Evolutionary conservation across 2,113 vertebrate genomes (phyloP).

Genomic region (Pelecanoides urinatrix): DNA sequence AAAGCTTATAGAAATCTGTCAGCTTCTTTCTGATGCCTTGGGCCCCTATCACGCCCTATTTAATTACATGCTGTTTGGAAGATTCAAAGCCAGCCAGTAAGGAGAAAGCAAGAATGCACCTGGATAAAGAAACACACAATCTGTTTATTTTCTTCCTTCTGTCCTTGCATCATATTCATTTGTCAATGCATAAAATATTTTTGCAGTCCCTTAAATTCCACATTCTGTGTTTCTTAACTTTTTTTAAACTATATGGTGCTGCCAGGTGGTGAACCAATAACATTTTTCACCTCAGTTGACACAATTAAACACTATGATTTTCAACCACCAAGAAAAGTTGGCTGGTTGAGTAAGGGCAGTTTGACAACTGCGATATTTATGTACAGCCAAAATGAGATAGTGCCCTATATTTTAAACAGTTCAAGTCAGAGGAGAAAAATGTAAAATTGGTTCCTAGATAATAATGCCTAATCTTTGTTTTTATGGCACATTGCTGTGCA

Average conservation of each 20-base stretch:
- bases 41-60: neutral
- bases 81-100: neutral
- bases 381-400: slow-evolving; percentile 69
- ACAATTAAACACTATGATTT: slow-evolving; percentile 59
- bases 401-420: slow-evolving; percentile 73
- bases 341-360: slow-evolving; percentile 56
- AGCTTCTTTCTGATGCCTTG: neutral
- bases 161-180: neutral
- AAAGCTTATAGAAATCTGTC: neutral
- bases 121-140: neutral
- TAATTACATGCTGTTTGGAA: neutral
- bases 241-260: slow-evolving; percentile 13
- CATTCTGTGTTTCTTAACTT: neutral
- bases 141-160: neutral
- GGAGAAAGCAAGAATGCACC: neutral
- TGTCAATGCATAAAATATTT: neutral
- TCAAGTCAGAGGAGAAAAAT: slow-evolving; percentile 78
- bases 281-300: slow-evolving; percentile 35
- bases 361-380: slow-evolving; percentile 72
- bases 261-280: slow-evolving; percentile 32
- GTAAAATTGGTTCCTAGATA: slow-evolving; percentile 71
- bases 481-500: slow-evolving; percentile 64
- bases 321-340: slow-evolving; percentile 52
- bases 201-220: neutral
- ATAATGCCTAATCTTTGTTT: slow-evolving; percentile 71